A percentile compares a stretch with the other conserved stretches of the same genome.
These are phyloP conservation scores for Mesorhabditis belari DNA, from an alignment of 2,888 invertebrate species.

Conservation along the genomic window DNA sequence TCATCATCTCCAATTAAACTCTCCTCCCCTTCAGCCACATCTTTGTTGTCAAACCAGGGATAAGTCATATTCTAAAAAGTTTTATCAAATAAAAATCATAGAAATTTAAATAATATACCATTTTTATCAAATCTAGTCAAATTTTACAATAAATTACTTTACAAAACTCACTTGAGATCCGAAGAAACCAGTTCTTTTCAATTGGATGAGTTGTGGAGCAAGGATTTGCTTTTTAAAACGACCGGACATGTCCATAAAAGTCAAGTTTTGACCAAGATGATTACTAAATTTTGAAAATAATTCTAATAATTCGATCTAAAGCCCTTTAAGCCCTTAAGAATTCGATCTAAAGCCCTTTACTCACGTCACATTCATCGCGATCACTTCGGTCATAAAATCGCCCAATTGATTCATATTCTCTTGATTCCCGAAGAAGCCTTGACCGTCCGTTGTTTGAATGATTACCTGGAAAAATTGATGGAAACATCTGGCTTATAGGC, in stretches of 20 bases:
- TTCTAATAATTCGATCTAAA: neutral
- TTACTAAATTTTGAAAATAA: neutral
- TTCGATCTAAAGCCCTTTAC: neutral
- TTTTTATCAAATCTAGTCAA: neutral
- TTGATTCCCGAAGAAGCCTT: neutral
- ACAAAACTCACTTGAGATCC: neutral
- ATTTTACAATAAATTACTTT: neutral
- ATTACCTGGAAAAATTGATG: neutral
- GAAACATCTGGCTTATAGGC: no score
- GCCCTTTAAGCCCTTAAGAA: neutral
- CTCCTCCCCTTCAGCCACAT: neutral
- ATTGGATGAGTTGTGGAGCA: neutral
- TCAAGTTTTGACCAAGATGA: neutral
- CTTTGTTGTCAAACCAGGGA: neutral
- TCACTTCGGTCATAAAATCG: neutral
- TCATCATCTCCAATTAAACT: neutral
- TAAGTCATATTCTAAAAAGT: neutral
- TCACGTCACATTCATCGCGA: neutral
- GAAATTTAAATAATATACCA: neutral
- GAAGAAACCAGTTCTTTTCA: neutral
- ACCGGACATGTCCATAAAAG: neutral
- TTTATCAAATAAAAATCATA: neutral
- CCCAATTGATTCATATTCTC: neutral
- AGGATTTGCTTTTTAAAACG: neutral
- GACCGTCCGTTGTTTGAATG: neutral